phyloP scores from a whole-genome alignment of 2,797 vertebrate species.

The Cyprinella venusta region DNA sequence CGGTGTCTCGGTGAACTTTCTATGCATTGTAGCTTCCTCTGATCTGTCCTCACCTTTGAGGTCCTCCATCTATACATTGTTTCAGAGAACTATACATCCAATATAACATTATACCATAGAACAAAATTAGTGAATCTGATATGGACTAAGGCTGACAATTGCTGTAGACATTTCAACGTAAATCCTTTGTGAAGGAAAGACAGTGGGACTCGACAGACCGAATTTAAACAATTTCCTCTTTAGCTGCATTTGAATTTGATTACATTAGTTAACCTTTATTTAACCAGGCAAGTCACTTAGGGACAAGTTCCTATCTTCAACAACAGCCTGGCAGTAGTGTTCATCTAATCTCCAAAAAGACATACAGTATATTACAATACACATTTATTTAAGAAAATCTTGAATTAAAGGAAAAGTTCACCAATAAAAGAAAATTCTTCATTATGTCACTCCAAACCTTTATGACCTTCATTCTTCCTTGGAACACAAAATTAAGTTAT shows the following conservation, averaged over 20 bases:
- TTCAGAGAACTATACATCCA: not conserved
- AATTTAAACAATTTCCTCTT: not conserved
- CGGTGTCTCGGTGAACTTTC: constrained; percentile 10
- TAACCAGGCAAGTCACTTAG: no score
- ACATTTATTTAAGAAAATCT: not conserved
- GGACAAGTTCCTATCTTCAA: no score
- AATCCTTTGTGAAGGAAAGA: not conserved
- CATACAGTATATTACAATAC: no score
- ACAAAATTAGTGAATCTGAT: constrained; percentile 16
- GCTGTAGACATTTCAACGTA: constrained; percentile 9
- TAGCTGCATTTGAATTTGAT: not conserved
- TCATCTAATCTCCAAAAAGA: no score
- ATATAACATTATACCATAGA: not conserved
- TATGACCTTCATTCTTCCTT: not conserved
- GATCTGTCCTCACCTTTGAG: constrained; percentile 3
- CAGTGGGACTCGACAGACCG: not conserved
- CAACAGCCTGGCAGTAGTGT: no score
- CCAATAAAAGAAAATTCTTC: not conserved
- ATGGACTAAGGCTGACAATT: not conserved
- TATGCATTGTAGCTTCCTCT: constrained; percentile 24
- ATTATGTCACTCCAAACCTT: not conserved
- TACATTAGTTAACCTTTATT: not conserved
- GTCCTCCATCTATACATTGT: not conserved
- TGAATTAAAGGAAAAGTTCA: not conserved
- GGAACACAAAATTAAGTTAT: no score